A percentile compares a stretch with the other conserved stretches of the same genome.
phyloP scores from a whole-genome alignment of 2,888 invertebrate species.

The Xanthorhoe spadicearia region DNA sequence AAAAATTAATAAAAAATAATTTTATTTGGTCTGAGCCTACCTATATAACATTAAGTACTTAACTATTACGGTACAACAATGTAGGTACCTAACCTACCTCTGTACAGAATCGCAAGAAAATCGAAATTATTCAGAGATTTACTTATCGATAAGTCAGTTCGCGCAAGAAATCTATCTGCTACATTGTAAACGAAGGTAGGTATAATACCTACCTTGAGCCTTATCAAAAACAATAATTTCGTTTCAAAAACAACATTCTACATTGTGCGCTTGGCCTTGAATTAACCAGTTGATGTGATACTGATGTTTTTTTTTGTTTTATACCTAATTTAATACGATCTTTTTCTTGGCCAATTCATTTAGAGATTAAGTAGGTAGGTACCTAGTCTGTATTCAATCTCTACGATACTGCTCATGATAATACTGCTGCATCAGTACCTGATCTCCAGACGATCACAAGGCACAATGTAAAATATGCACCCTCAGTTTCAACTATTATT shows the following conservation, averaged over 20 bases:
- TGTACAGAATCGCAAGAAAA: constrained; percentile 8
- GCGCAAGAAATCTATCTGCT: constrained; percentile 51
- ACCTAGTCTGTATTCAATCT: not conserved
- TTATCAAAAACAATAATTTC: constrained; percentile 69
- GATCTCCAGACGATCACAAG: not conserved
- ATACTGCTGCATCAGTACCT: not conserved
- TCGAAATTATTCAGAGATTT: constrained; percentile 45
- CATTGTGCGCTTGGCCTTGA: constrained; percentile 60
- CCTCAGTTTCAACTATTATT: not conserved
- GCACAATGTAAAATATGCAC: not conserved
- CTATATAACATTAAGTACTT: no score
- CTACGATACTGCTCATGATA: not conserved
- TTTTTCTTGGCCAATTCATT: constrained; percentile 16
- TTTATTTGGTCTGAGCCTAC: no score
- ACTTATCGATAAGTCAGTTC: constrained; percentile 52
- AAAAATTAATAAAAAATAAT: no score
- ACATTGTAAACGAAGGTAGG: constrained; percentile 14
- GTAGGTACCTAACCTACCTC: no score
- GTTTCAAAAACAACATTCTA: constrained; percentile 66
- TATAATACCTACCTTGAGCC: constrained; percentile 61
- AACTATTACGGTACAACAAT: not conserved
- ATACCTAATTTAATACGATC: constrained; percentile 3
- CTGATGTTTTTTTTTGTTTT: constrained; percentile 29
- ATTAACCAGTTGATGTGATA: constrained; percentile 56
- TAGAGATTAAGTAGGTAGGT: no score